Evolutionary conservation across 2,797 vertebrate genomes (phyloP).

Genomic region (Cyprinodon diabolis): DNA sequence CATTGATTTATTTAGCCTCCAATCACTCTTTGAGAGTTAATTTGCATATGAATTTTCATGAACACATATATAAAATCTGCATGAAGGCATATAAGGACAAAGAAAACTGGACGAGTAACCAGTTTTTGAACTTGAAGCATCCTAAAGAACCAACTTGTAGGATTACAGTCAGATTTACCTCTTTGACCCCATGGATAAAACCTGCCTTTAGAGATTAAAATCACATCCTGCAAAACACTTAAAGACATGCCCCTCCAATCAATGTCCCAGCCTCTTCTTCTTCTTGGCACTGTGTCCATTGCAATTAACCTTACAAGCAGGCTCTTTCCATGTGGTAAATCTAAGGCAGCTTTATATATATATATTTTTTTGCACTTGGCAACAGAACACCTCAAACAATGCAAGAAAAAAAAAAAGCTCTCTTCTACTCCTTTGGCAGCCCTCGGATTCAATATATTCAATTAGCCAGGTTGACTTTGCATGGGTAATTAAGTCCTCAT

Average conservation of each 20-base stretch:
- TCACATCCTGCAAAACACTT: constrained; percentile 67
- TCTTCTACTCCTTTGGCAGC: constrained; percentile 47
- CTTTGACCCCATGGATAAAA: constrained; percentile 59
- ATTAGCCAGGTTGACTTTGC: constrained; percentile 84
- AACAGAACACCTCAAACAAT: constrained; percentile 67
- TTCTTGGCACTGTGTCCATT: constrained; percentile 65
- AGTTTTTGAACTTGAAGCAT: constrained; percentile 8
- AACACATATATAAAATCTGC: constrained; percentile 5
- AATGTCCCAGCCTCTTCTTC: constrained; percentile 33
- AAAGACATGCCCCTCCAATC: constrained; percentile 51
- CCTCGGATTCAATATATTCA: constrained; percentile 77
- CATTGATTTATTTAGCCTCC: constrained; percentile 44
- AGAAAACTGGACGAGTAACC: not conserved
- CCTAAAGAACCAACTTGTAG: constrained; percentile 48
- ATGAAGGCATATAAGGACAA: not conserved
- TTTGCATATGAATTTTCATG: constrained; percentile 13
- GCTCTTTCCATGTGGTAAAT: constrained; percentile 51
- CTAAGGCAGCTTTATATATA: constrained; percentile 44
- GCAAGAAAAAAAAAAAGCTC: constrained; percentile 32
- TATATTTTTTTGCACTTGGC: constrained; percentile 63
- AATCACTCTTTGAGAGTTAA: constrained; percentile 41
- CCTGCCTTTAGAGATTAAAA: constrained; percentile 68
- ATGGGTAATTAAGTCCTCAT: constrained; percentile 84
- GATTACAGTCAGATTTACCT: constrained; percentile 49
- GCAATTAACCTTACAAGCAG: constrained; percentile 76